phyloP scores from a whole-genome alignment of 2,888 invertebrate species.

The Macrostomum cliftonense region DNA sequence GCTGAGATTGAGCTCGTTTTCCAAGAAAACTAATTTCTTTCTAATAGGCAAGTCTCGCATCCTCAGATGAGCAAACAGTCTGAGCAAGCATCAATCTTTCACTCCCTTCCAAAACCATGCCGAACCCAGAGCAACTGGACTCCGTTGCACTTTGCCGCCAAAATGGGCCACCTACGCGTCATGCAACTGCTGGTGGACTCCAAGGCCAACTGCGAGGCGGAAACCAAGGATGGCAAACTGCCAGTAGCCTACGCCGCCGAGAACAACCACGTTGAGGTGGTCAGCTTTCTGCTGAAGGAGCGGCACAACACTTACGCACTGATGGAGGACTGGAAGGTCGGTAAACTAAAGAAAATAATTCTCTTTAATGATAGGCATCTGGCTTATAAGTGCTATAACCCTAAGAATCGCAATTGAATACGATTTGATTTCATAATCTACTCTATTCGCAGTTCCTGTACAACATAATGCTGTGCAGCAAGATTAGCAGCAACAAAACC shows the following conservation, averaged over 20 bases:
- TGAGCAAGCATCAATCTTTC: too few relatives aligned
- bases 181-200: slow-evolving; percentile 82
- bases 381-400: too few relatives aligned
- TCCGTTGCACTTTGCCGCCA: slow-evolving; percentile 32
- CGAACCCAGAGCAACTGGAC: slow-evolving; percentile 31
- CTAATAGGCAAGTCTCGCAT: too few relatives aligned
- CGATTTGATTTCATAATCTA: not conserved
- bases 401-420: slow-evolving; percentile 16
- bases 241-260: slow-evolving; percentile 96
- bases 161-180: slow-evolving; percentile 66
- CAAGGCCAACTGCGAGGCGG: slow-evolving; percentile 67
- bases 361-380: too few relatives aligned
- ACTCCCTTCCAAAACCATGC: too few relatives aligned
- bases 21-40: too few relatives aligned
- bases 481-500: slow-evolving; percentile 72
- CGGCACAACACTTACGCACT: slow-evolving; percentile 89
- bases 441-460: slow-evolving; percentile 86
- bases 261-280: slow-evolving; percentile 81
- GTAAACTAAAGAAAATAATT: too few relatives aligned
- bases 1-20: too few relatives aligned
- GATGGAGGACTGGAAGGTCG: slow-evolving; percentile 79
- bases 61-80: too few relatives aligned
- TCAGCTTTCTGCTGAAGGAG: slow-evolving; percentile 83
- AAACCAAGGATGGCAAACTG: slow-evolving; percentile 77
- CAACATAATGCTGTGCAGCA: slow-evolving; percentile 91